Conservation (phyloP, 2,113 vertebrate genomes). For the Amphiprion ocellaris region DNA sequence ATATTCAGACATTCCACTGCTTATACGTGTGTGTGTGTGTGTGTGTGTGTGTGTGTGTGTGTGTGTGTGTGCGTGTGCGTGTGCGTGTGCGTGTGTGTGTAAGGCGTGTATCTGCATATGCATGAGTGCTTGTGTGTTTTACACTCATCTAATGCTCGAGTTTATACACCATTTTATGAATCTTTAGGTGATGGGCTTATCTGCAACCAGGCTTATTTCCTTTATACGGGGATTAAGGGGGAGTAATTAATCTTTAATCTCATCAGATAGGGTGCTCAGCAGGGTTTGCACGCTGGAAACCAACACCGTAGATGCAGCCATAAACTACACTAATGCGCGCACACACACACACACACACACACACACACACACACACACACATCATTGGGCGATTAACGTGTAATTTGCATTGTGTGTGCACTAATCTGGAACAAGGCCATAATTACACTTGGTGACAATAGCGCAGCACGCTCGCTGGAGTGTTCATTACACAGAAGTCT, state of each 20-base stretch:
- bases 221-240: constrained; percentile 61
- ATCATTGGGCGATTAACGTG: constrained; percentile 11
- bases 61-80: background rate
- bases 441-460: constrained; percentile 62
- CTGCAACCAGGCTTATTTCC: constrained; percentile 59
- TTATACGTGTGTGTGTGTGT: background rate
- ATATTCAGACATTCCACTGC: constrained; percentile 13
- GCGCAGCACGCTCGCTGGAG: constrained; percentile 39
- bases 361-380: constrained; percentile 8
- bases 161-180: constrained; percentile 36
- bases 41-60: too few relatives aligned
- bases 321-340: background rate
- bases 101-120: background rate
- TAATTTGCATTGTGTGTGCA: constrained; percentile 60
- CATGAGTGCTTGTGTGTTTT: constrained; percentile 14
- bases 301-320: constrained; percentile 18
- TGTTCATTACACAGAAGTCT: constrained; percentile 48
- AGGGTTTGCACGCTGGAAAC: constrained; percentile 39
- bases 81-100: background rate
- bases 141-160: background rate
- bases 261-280: constrained; percentile 59
- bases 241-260: constrained; percentile 76
- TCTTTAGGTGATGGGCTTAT: constrained; percentile 64
- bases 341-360: background rate
- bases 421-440: constrained; percentile 64